Percentiles rank a stretch among this genome's conserved stretches.
phyloP scores from a whole-genome alignment of 2,113 vertebrate species.

The Oncorhynchus kisutch region DNA sequence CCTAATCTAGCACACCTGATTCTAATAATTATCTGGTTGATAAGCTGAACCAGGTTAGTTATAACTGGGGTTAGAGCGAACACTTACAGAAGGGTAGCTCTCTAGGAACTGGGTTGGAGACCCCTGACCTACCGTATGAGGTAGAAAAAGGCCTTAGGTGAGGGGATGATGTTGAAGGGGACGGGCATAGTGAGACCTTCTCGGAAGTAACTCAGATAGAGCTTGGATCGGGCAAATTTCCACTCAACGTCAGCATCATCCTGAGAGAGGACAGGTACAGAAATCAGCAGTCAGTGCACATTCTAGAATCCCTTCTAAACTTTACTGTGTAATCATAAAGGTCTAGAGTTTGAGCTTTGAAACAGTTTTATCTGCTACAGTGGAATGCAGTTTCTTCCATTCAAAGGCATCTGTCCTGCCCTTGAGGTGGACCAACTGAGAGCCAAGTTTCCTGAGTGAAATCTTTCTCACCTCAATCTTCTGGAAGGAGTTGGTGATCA shows the following conservation, averaged over 20 bases:
- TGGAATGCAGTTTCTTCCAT: not conserved
- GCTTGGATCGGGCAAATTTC: conserved; percentile 90
- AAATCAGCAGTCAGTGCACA: not conserved
- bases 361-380: too few relatives aligned
- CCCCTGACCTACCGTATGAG: conserved; percentile 72
- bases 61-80: too few relatives aligned
- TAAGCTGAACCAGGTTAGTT: too few relatives aligned
- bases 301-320: not conserved
- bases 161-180: conserved; percentile 88
- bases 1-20: too few relatives aligned
- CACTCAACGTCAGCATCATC: conserved; percentile 89
- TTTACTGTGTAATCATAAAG: not conserved
- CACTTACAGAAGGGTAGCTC: too few relatives aligned
- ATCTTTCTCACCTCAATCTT: conserved; percentile 81
- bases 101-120: too few relatives aligned
- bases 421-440: not conserved
- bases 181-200: conserved; percentile 88
- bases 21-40: too few relatives aligned
- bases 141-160: conserved; percentile 83
- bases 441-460: not conserved
- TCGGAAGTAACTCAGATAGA: conserved; percentile 87
- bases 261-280: conserved; percentile 50
- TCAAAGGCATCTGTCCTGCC: not conserved
- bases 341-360: too few relatives aligned
- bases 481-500: conserved; percentile 94